phyloP scores from a whole-genome alignment of 2,888 invertebrate species.

The Drosophila demipolita region DNA sequence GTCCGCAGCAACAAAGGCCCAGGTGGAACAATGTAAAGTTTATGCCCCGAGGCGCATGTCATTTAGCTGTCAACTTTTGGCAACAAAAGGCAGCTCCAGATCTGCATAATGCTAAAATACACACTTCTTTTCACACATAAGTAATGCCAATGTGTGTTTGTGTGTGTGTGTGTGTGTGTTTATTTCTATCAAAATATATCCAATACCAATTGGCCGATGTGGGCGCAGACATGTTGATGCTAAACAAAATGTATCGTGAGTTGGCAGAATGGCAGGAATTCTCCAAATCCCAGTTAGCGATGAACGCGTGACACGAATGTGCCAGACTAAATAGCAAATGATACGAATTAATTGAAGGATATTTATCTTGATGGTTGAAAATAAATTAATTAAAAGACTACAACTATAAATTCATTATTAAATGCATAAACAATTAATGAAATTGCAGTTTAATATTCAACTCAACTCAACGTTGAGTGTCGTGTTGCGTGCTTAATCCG shows the following conservation, averaged over 20 bases:
- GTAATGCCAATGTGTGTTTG: neutral
- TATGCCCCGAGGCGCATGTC: slow-evolving; percentile 39
- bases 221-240: slow-evolving; percentile 68
- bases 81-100: slow-evolving; percentile 48
- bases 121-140: slow-evolving; percentile 38
- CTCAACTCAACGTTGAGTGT: neutral
- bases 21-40: slow-evolving; percentile 14
- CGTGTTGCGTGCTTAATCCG: neutral
- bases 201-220: slow-evolving; percentile 67
- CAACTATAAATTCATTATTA: neutral
- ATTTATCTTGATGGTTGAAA: neutral
- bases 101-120: slow-evolving; percentile 57
- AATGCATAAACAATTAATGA: too few relatives aligned
- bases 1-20: slow-evolving; percentile 21
- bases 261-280: slow-evolving; percentile 47
- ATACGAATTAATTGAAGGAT: neutral
- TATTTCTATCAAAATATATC: slow-evolving; percentile 17
- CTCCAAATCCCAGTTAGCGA: slow-evolving; percentile 18
- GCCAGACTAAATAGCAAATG: neutral
- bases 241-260: slow-evolving; percentile 56
- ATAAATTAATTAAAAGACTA: neutral
- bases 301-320: slow-evolving; percentile 25
- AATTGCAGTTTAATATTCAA: too few relatives aligned
- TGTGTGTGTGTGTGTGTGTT: neutral
- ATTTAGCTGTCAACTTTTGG: slow-evolving; percentile 73